Base-by-base conservation (phyloP, 2,113 vertebrate species). In the Protobothrops mucrosquamatus region DNA sequence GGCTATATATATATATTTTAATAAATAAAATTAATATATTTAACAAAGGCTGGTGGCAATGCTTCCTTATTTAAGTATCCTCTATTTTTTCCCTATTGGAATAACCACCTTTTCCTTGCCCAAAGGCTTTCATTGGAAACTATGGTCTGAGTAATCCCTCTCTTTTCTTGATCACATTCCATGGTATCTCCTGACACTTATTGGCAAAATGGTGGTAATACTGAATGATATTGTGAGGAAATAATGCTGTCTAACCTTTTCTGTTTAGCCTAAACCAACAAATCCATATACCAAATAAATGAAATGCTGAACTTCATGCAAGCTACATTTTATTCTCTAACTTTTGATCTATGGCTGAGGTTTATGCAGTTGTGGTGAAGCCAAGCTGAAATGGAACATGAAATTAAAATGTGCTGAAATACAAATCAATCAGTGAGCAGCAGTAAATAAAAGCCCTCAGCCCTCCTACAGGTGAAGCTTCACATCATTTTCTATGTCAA, bases 301-400 rank as follows among this genome's bases (percentile, higher is more conserved):
- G 29, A 43, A 39, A 46, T 57, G 26, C 87, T 85, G 88, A 11
- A 74, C 89, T 89, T 85, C 46, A 55, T 34, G 51, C 54, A 89
- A 20, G 81, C 87, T 55, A 86, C 69, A 69, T 93, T 92, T 89
- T 89, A 18, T 52, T 85, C 48, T 93, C n/a, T 74, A 39, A 22
- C 24, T 86, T 93, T 54, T 91, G 87, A 85, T 85, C 64, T 89
- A 91, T 89, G 86, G 48, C 48, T 7, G n/a, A 2, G 69, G 10
- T 59, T 91, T 91, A 39, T 57, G 15, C 24, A 54, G 26, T 89
- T 92, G 48, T 39, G 43, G 85, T 69, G 48, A 94, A 69, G 2
- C 51, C 46, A 59, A 91, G 85, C 26, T 95, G 85, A 94, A 95
- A 89, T 55, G 92, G 88, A 94, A 85, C 90, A 95, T 54, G 85